Conservation (phyloP, 2,797 vertebrate genomes). For the Mormyrus hasselquistii region DNA sequence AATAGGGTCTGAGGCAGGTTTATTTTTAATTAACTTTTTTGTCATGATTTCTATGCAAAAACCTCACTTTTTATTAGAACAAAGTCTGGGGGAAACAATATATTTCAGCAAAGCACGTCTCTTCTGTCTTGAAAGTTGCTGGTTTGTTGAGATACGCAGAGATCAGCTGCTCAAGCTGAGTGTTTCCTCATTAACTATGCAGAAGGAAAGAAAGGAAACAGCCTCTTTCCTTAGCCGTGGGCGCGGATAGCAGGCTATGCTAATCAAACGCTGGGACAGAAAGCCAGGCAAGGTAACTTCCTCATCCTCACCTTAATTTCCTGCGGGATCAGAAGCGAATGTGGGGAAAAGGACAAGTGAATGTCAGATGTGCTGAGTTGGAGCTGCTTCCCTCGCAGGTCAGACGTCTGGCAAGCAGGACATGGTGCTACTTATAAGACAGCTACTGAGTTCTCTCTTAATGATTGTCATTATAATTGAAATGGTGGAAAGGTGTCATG, state of each 20-base stretch:
- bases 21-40: background rate
- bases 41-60: background rate
- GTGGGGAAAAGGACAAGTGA: background rate
- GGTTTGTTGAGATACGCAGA: background rate
- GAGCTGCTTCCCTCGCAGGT: background rate
- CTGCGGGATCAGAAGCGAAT: background rate
- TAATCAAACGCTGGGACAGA: background rate
- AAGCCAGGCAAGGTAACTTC: background rate
- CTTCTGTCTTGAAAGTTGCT: background rate
- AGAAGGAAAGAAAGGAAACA: background rate
- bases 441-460: background rate
- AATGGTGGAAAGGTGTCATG: background rate
- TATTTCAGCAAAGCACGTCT: background rate
- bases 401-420: background rate
- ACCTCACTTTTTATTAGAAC: background rate
- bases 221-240: background rate
- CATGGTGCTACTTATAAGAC: background rate
- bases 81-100: background rate
- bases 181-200: background rate
- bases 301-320: slow-evolving; percentile 1
- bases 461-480: slow-evolving; percentile 4
- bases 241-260: background rate
- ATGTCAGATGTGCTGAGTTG: background rate
- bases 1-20: background rate
- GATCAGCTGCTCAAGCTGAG: background rate